These are phyloP conservation scores for Lamellibrachia satsuma DNA, from an alignment of 2,888 invertebrate genomes.

Conservation along the genomic window DNA sequence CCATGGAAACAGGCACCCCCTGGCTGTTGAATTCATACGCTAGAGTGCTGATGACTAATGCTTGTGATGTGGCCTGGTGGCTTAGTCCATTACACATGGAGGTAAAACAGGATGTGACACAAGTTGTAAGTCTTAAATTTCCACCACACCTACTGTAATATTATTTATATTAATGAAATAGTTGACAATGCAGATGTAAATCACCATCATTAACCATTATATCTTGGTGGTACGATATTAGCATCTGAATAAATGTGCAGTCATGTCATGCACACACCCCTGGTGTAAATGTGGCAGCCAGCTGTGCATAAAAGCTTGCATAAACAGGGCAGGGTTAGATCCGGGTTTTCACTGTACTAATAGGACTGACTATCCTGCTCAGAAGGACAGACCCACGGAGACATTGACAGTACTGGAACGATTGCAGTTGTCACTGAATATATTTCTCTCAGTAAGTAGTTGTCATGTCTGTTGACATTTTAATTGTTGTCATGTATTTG, in stretches of 20 bases:
- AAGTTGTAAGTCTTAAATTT: not conserved
- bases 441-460: not conserved
- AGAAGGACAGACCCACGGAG: not conserved
- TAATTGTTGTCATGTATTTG: not conserved
- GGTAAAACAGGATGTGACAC: not conserved
- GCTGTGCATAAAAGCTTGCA: conserved; percentile 11
- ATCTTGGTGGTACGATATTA: not conserved
- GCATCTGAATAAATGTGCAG: not conserved
- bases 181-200: not conserved
- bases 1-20: not conserved
- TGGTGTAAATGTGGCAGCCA: not conserved
- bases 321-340: conserved; percentile 13
- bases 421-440: not conserved
- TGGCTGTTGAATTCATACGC: not conserved
- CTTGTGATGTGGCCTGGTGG: not conserved
- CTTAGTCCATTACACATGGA: not conserved
- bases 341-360: not conserved
- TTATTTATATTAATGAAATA: not conserved
- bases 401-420: not conserved
- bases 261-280: not conserved
- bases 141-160: not conserved
- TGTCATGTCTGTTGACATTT: not conserved
- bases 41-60: not conserved
- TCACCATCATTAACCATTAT: not conserved
- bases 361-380: not conserved